phyloP scores from a whole-genome alignment of 2,888 invertebrate genomes.

The Drosophila glabriapex region DNA sequence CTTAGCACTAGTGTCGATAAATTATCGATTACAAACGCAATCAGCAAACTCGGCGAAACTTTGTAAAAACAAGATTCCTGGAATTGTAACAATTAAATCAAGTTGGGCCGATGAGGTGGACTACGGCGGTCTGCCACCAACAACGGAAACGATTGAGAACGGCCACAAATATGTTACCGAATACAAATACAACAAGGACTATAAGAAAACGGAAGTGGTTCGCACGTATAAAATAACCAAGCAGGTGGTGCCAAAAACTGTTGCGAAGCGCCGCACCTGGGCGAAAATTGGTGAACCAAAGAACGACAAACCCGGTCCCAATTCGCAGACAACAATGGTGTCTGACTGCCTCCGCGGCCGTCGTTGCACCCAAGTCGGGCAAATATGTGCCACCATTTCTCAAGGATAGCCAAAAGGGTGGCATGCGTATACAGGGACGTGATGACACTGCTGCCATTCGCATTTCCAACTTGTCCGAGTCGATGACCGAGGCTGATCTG shows the following conservation, averaged over 20 bases:
- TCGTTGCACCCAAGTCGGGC: conserved; percentile 83
- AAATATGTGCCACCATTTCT: conserved; percentile 96
- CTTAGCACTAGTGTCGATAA: background rate
- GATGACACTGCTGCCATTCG: conserved; percentile 97
- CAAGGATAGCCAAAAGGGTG: conserved; percentile 93
- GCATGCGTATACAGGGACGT: conserved; percentile 89
- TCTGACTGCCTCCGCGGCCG: conserved; percentile 88
- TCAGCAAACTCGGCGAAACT: conserved; percentile 74
- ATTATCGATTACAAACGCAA: conserved; percentile 26
- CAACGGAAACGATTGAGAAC: conserved; percentile 93
- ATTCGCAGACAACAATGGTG: conserved; percentile 98
- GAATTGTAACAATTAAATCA: conserved; percentile 92
- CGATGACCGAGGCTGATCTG: conserved; percentile 96
- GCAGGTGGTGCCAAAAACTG: conserved; percentile 94
- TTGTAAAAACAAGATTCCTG: conserved; percentile 88
- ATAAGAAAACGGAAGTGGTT: conserved; percentile 94
- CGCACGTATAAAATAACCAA: conserved; percentile 97
- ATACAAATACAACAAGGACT: conserved; percentile 95
- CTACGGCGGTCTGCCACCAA: conserved; percentile 90
- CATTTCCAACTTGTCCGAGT: conserved; percentile 98
- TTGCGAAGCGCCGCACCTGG: conserved; percentile 97
- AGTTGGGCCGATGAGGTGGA: conserved; percentile 99
- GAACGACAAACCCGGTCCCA: conserved; percentile 97
- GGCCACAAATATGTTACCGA: conserved; percentile 96
- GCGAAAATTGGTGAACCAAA: conserved; percentile 97